Percentiles rank a stretch among this genome's conserved stretches.
Evolutionary conservation across 64 coral and sea anemone species (phyloP).

Genomic region (Trachythela sp.): DNA sequence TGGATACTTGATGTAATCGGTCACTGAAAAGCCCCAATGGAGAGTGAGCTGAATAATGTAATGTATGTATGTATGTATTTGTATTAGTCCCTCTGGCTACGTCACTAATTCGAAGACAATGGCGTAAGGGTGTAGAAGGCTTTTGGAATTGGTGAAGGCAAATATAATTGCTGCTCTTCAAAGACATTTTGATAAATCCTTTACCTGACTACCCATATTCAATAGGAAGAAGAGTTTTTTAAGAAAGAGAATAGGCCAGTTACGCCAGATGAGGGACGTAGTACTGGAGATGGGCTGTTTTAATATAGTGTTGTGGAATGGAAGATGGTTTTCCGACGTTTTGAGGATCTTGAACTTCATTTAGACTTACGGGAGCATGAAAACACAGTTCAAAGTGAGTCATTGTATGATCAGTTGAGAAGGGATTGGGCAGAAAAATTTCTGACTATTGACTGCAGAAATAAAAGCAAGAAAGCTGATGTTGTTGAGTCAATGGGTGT

Average conservation of each 20-base stretch:
- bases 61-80: too few species aligned
- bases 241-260: neutral
- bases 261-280: neutral
- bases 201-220: slow-evolving; percentile 2
- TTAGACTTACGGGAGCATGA: slow-evolving; percentile 25
- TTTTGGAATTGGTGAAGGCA: slow-evolving; percentile 30
- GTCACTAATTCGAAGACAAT: slow-evolving; percentile 30
- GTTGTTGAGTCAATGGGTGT: neutral
- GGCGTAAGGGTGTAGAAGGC: slow-evolving; percentile 44
- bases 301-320: neutral
- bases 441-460: slow-evolving; percentile 37
- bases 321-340: neutral
- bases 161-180: slow-evolving; percentile 15
- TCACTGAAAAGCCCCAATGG: too few species aligned
- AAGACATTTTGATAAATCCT: slow-evolving; percentile 29
- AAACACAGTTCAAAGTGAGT: neutral
- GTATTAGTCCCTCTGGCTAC: too few species aligned
- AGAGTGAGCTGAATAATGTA: too few species aligned
- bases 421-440: slow-evolving; percentile 39
- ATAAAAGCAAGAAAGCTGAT: neutral
- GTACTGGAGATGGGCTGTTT: neutral
- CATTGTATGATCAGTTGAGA: slow-evolving; percentile 38
- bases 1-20: too few species aligned
- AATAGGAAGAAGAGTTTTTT: neutral
- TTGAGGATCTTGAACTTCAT: slow-evolving; percentile 33